These are phyloP conservation scores for Synchiropus splendidus DNA, from an alignment of 2,113 vertebrate genomes.

Conservation along the genomic window DNA sequence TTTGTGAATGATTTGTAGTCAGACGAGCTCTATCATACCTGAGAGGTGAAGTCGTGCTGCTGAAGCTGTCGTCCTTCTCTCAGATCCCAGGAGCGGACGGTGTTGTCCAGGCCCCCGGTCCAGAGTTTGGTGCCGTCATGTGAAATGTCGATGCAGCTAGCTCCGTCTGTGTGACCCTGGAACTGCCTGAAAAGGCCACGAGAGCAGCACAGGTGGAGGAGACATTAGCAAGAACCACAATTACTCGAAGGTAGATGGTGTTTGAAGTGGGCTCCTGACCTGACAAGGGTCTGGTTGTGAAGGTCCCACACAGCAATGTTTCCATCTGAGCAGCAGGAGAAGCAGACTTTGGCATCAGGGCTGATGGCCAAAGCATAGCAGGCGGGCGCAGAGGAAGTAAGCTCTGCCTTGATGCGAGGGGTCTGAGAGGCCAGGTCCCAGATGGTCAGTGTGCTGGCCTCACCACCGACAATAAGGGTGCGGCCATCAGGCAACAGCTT, in stretches of 20 bases:
- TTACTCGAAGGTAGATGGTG: neutral
- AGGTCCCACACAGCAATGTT: slow-evolving; percentile 97
- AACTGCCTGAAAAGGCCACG: slow-evolving; percentile 72
- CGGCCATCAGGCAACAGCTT: slow-evolving; percentile 92
- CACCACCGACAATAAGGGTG: slow-evolving; percentile 90
- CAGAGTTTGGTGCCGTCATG: slow-evolving; percentile 92
- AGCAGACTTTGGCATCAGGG: slow-evolving; percentile 96
- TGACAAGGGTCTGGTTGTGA: slow-evolving; percentile 94
- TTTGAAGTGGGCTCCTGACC: slow-evolving; percentile 65
- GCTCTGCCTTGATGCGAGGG: slow-evolving; percentile 91
- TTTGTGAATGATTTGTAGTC: neutral
- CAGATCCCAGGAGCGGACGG: slow-evolving; percentile 92
- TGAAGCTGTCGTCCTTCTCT: slow-evolving; percentile 91
- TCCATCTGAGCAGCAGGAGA: slow-evolving; percentile 95
- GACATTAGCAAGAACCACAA: neutral
- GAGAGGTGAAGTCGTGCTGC: slow-evolving; percentile 96
- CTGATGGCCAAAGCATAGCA: slow-evolving; percentile 96
- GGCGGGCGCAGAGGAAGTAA: slow-evolving; percentile 89
- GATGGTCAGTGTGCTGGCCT: slow-evolving; percentile 94
- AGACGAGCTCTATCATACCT: slow-evolving; percentile 63
- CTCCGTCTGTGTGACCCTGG: slow-evolving; percentile 93
- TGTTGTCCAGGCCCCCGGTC: slow-evolving; percentile 94
- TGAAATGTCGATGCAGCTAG: slow-evolving; percentile 96
- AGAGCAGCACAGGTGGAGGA: neutral
- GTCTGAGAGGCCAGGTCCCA: slow-evolving; percentile 95